Conservation (phyloP, 2,113 vertebrate genomes). For the Procavia capensis region DNA sequence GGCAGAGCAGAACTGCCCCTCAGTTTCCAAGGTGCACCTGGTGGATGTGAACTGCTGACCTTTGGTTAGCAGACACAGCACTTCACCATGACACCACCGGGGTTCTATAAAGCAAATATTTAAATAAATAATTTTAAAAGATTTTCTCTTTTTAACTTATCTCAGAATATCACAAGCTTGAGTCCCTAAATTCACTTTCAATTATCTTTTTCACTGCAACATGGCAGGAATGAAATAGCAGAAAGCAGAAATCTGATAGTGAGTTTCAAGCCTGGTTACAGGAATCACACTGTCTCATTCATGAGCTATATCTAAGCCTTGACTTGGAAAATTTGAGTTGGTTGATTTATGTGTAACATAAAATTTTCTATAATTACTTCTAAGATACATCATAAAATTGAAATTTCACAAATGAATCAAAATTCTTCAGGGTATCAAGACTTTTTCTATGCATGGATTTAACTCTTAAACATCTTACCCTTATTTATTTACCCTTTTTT, state of each 20-base stretch:
- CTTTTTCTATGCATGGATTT: conserved; percentile 47
- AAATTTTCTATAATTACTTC: background rate
- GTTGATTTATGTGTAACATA: background rate
- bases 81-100: too few species aligned
- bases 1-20: too few species aligned
- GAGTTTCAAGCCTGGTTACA: background rate
- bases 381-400: conserved; percentile 27
- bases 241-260: background rate
- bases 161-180: conserved; percentile 13
- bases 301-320: background rate
- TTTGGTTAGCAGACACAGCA: too few species aligned
- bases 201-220: background rate
- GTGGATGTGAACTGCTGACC: too few species aligned
- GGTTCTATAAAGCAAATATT: conserved; percentile 36
- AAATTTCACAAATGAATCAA: conserved; percentile 39
- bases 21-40: too few species aligned
- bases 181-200: conserved; percentile 39
- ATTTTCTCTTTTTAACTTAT: conserved; percentile 14
- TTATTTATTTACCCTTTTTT: conserved; percentile 49
- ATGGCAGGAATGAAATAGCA: background rate
- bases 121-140: conserved; percentile 23
- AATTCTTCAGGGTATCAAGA: conserved; percentile 26
- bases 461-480: background rate
- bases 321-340: background rate
- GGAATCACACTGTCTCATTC: background rate